Evolutionary conservation across 2,113 vertebrate genomes (phyloP).

Genomic region (Xiphias gladius): DNA sequence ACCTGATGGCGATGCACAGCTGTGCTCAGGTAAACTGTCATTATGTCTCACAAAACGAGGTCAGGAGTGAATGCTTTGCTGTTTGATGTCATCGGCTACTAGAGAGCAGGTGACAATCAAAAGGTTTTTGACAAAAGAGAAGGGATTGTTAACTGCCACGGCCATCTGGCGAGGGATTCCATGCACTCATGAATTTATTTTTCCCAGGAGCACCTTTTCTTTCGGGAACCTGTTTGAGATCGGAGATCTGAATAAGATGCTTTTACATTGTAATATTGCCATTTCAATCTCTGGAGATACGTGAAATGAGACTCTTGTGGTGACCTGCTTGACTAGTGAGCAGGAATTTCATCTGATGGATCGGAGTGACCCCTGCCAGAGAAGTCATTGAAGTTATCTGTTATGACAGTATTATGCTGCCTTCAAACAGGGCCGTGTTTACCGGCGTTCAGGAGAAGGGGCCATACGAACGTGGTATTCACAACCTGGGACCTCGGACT

Average conservation of each 20-base stretch:
- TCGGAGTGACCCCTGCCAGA: slow-evolving; percentile 38
- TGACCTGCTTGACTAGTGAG: slow-evolving; percentile 7
- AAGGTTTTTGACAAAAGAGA: slow-evolving; percentile 30
- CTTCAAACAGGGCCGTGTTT: too few relatives aligned
- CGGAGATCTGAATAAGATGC: background rate
- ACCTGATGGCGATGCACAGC: slow-evolving; percentile 69
- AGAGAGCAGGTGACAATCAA: slow-evolving; percentile 40
- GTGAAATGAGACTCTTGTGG: background rate
- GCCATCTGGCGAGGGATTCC: slow-evolving; percentile 52
- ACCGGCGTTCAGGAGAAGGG: too few relatives aligned
- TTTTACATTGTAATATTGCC: background rate
- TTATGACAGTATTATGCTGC: slow-evolving; percentile 26
- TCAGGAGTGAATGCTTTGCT: slow-evolving; percentile 55
- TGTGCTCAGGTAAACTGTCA: slow-evolving; percentile 72
- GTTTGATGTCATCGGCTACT: slow-evolving; percentile 60
- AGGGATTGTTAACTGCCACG: slow-evolving; percentile 28
- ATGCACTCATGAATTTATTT: slow-evolving; percentile 15
- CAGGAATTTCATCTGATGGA: slow-evolving; percentile 53
- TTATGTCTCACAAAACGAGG: slow-evolving; percentile 63
- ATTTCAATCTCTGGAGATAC: slow-evolving; percentile 7
- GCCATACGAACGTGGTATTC: too few relatives aligned
- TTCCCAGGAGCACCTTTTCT: slow-evolving; percentile 15
- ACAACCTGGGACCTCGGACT: too few relatives aligned
- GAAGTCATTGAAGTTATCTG: slow-evolving; percentile 47
- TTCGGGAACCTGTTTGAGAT: slow-evolving; percentile 3